Conservation (phyloP, 1,140 invertebrate genomes). For the Eulimnadia texana region DNA sequence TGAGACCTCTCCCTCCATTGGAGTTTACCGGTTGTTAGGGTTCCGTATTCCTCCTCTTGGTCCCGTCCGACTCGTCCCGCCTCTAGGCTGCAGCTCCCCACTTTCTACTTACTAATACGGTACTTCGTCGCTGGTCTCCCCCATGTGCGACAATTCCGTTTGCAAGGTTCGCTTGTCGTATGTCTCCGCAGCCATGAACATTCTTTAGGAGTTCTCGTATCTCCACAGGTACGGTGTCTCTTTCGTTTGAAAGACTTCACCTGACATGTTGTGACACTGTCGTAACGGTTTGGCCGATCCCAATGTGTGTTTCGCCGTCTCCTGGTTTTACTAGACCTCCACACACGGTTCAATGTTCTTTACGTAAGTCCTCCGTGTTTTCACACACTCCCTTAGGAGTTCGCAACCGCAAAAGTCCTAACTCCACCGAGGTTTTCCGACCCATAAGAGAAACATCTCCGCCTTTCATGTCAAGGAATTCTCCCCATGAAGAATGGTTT, state of each 20-base stretch:
- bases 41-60: no score
- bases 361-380: neutral
- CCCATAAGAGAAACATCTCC: neutral
- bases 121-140: no score
- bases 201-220: conserved; percentile 3
- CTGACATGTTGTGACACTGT: neutral
- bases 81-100: no score
- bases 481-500: neutral
- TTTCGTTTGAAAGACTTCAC: conserved; percentile 2
- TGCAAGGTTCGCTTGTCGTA: conserved; percentile 22
- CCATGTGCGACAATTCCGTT: no score
- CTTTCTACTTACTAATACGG: no score
- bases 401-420: neutral
- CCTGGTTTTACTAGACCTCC: neutral
- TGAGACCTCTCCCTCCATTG: no score
- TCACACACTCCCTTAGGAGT: neutral
- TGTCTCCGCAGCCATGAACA: conserved; percentile 23
- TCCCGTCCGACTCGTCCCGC: no score
- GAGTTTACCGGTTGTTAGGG: no score
- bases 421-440: neutral
- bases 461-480: no score
- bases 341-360: neutral
- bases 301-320: neutral
- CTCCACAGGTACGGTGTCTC: conserved; percentile 1
- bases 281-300: neutral